These are phyloP conservation scores for Tachysurus fulvidraco DNA, from an alignment of 2,113 vertebrate species.

Conservation along the genomic window DNA sequence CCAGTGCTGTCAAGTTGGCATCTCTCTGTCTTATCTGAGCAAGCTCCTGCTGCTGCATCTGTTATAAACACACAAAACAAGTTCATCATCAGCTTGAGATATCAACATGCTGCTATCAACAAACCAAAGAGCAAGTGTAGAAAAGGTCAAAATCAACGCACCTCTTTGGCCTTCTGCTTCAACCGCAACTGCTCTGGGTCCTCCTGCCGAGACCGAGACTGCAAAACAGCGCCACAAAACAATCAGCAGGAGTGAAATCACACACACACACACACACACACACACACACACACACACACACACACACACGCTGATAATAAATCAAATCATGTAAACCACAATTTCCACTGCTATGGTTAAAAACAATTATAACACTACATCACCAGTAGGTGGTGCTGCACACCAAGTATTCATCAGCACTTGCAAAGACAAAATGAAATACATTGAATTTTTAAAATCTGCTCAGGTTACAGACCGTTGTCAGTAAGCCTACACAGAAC, in stretches of 20 bases:
- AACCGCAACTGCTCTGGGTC: slow-evolving; percentile 94
- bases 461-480: neutral
- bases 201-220: slow-evolving; percentile 98
- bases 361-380: neutral
- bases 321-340: slow-evolving; percentile 26
- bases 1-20: slow-evolving; percentile 92
- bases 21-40: slow-evolving; percentile 95
- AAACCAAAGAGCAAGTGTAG: neutral
- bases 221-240: slow-evolving; percentile 20
- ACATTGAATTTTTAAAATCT: neutral
- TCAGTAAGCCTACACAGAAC: neutral
- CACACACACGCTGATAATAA: slow-evolving; percentile 4
- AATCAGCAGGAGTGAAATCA: slow-evolving; percentile 17
- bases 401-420: neutral
- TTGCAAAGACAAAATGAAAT: neutral
- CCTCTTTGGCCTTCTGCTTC: slow-evolving; percentile 99
- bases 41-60: slow-evolving; percentile 98
- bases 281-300: neutral
- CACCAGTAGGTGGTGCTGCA: slow-evolving; percentile 30
- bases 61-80: slow-evolving; percentile 45
- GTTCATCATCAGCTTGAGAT: neutral
- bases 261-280: neutral
- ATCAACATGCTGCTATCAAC: neutral
- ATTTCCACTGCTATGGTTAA: neutral
- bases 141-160: slow-evolving; percentile 52